Evolutionary conservation across 2,888 invertebrate genomes (phyloP), one percentile per base, ranked within the genome.

Genomic region (Seira ritae): DNA sequence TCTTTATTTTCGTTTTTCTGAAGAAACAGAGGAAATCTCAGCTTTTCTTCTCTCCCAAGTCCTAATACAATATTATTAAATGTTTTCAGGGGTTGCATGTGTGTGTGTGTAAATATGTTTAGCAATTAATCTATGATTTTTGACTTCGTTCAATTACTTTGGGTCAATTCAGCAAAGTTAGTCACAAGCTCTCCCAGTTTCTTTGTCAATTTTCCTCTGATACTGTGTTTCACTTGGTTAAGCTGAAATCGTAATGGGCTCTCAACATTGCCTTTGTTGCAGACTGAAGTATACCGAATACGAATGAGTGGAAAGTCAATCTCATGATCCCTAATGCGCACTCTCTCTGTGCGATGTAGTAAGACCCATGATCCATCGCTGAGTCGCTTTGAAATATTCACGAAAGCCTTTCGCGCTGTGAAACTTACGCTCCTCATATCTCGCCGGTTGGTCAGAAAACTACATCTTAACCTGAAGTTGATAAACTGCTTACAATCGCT

Each of bases 281-380:
- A 80, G 15, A 80, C 37, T 4, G 80, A 77, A 15, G 76, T 68
- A 10, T 76, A 67, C 4, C 76, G 69, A 2, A 84, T 24, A 12
- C 8, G 15, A 0, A 80, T 20, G 0, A 55, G 19, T 2, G 76
- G 55, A 55, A 80, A 81, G 8, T 0, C 19, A 4, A 31, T 1
- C 15, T 15, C n/a, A 12, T 20, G 19, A 0, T 0, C 15, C 19
- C 37, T 12, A 17, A 37, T 3, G 0, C n/a, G 67, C 22, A 76
- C 37, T 31, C 66, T 71, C 19, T 93, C 93, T 20, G 92, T 92
- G 88, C 92, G 91, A 87, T 92, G 92, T 0, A 92, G 92, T n/a
- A 92, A 90, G 78, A 91, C 90, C 86, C 90, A 92, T 23, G 89
- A 86, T 4, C 90, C 90, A 37, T 80, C 84, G 55, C 81, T 91